Conservation (phyloP, 2,797 vertebrate species). For the Myioborus melanocephalus region DNA sequence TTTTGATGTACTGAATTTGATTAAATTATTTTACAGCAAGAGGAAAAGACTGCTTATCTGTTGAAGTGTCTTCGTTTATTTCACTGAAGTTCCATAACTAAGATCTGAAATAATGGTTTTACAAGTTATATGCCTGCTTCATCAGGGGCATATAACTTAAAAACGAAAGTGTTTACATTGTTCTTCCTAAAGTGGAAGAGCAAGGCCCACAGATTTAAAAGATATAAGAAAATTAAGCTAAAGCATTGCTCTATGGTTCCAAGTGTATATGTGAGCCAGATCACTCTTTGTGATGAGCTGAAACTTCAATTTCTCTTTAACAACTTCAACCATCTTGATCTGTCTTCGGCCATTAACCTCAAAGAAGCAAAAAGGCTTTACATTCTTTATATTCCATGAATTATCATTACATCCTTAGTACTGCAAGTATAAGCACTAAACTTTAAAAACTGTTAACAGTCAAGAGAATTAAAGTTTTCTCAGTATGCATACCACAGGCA, state of each 20-base stretch:
- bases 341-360: background rate
- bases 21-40: background rate
- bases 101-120: background rate
- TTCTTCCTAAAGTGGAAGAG: background rate
- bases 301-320: background rate
- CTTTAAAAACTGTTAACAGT: background rate
- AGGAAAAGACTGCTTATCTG: background rate
- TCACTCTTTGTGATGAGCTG: background rate
- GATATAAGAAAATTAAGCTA: background rate
- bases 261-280: background rate
- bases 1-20: background rate
- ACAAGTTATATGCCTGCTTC: background rate
- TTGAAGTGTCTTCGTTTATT: background rate
- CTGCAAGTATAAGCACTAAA: background rate
- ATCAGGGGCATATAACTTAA: background rate
- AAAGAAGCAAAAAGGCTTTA: background rate
- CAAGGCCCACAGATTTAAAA: background rate
- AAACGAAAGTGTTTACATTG: background rate
- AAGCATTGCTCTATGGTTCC: background rate
- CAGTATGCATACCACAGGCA: background rate
- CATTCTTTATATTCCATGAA: background rate
- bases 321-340: background rate
- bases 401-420: background rate
- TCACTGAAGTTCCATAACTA: background rate
- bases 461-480: background rate